Base-by-base conservation (phyloP, 2,888 invertebrate genomes). In the Leptinotarsa rubiginosa region DNA sequence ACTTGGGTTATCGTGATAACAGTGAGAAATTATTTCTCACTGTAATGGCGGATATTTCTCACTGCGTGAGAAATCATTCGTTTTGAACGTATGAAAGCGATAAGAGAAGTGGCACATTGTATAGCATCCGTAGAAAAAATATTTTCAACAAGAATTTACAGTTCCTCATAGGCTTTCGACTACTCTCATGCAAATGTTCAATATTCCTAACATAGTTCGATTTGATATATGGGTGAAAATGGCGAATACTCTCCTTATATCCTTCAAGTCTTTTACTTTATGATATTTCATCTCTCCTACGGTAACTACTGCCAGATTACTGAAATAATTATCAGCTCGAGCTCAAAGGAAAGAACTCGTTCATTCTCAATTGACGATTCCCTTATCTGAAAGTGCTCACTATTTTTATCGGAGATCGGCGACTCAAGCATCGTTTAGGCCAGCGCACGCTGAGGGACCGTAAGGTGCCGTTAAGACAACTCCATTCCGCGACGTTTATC, bases 401-500 rank as follows among this genome's bases (percentile, higher is more conserved):
- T 83, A 84, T 84, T 69, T 59, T 67, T 67, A 77, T 75, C 76
- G 72, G 67, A 71, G 70, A 70, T 73, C 68, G 65, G 65, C 70
- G 79, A 72, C 78, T 80, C 77, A 80, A 78, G 80, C 73, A 75
- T 75, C 80, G 80, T 78, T 80, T 80, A 78, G 74, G 72, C 74
- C 54, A 73, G 73, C 65, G 54, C 20, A 76, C 75, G 75, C 74
- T 77, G 83, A 77, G 73, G 80, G 79, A 82, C 85, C 85, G 83
- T 85, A 83, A 84, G 87, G 86, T 87, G 86, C 85, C 87, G 86
- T 87, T 87, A 87, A 86, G 85, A 84, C 86, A 85, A 84, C 84
- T 84, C 85, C 84, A 84, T 85, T 85, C 83, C 83, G 84, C 86
- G 85, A 86, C 87, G 87, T 88, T 87, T 87, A 88, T 87, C 87